Evolutionary conservation across 2,113 vertebrate genomes (phyloP).

Genomic region (Microcebus griseorufus): DNA sequence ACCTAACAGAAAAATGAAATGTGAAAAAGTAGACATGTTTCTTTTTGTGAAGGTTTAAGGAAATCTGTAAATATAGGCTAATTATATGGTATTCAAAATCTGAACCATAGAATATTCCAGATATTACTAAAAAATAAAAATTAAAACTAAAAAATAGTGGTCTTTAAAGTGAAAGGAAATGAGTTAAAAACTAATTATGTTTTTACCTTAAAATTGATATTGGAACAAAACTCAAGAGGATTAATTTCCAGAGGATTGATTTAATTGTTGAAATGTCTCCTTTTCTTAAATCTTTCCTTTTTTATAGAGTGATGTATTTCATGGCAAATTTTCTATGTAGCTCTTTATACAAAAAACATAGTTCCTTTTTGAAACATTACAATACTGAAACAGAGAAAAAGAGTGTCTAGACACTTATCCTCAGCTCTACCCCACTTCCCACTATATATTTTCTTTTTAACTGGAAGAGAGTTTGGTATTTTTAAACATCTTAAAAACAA

Average conservation of each 20-base stretch:
- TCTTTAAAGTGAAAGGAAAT: constrained; percentile 22
- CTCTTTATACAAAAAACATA: not conserved
- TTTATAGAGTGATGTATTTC: not conserved
- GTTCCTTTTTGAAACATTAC: not conserved
- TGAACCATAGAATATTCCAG: not conserved
- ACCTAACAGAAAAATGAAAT: not conserved
- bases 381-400: not conserved
- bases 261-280: not conserved
- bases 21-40: not conserved
- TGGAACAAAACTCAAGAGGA: not conserved
- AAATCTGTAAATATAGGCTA: not conserved
- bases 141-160: not conserved
- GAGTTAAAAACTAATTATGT: not conserved
- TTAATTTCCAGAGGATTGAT: not conserved
- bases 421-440: not conserved
- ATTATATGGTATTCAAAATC: not conserved
- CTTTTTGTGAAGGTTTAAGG: not conserved
- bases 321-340: not conserved
- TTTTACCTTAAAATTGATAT: not conserved
- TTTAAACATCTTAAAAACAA: constrained; percentile 21
- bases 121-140: not conserved
- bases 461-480: not conserved
- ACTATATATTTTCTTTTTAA: not conserved
- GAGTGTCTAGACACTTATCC: not conserved
- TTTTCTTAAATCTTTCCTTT: not conserved